Conservation (phyloP, 1,140 invertebrate species). For the Ruditapes philippinarum region DNA sequence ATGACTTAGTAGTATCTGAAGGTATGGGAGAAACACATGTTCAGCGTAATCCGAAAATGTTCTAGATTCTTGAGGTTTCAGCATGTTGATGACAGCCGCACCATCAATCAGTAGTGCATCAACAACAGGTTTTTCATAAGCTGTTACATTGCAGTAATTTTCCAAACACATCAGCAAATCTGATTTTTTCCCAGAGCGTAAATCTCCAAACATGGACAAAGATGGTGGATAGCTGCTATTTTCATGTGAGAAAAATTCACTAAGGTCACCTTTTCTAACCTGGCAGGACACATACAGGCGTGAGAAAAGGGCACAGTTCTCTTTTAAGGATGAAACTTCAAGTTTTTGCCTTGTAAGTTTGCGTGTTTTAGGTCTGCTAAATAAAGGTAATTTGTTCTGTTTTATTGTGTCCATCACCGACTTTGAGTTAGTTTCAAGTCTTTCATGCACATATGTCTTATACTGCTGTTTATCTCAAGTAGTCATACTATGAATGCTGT, state of each 20-base stretch:
- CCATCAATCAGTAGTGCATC: not conserved
- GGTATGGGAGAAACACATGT: conserved; percentile 29
- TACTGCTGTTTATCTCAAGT: not conserved
- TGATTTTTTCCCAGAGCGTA: conserved; percentile 16
- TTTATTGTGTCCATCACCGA: conserved; percentile 1
- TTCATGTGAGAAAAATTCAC: conserved; percentile 38
- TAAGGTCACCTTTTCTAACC: conserved; percentile 33
- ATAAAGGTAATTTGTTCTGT: not conserved
- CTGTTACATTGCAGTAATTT: no score
- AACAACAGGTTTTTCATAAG: not conserved
- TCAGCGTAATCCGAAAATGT: conserved; percentile 6
- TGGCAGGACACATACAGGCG: conserved; percentile 57
- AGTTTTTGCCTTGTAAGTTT: not conserved
- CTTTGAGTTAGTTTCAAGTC: not conserved
- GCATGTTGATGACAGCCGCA: conserved; percentile 17
- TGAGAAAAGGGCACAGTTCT: conserved; percentile 43
- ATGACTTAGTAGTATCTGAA: not conserved
- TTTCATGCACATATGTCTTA: not conserved
- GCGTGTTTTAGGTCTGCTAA: not conserved
- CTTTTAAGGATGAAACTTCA: conserved; percentile 30
- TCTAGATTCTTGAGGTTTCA: not conserved
- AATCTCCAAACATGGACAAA: not conserved
- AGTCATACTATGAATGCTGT: not conserved
- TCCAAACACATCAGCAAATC: not conserved
- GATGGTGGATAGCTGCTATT: conserved; percentile 23